These are phyloP conservation scores for Oreonectes daqikongensis DNA, from an alignment of 2,797 vertebrate species.

Conservation along the genomic window DNA sequence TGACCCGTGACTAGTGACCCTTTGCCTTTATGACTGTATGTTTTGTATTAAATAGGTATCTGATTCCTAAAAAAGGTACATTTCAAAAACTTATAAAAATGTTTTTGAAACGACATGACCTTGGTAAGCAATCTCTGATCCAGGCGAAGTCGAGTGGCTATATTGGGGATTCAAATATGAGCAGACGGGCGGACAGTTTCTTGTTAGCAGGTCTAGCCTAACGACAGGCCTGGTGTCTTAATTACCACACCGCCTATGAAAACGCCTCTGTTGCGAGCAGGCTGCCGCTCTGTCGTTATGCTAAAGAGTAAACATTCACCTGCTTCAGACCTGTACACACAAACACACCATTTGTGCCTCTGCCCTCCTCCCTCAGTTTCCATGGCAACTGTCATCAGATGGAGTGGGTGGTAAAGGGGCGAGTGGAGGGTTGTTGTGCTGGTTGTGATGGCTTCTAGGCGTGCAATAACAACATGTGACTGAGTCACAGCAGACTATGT, in stretches of 20 bases:
- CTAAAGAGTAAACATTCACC: slow-evolving; percentile 57
- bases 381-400: slow-evolving; percentile 71
- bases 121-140: background rate
- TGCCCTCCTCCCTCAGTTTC: slow-evolving; percentile 69
- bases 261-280: slow-evolving; percentile 21
- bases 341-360: slow-evolving; percentile 64
- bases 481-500: slow-evolving; percentile 29
- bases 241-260: slow-evolving; percentile 24
- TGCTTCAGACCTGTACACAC: slow-evolving; percentile 41
- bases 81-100: no score
- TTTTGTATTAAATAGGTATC: no score
- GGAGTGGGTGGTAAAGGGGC: slow-evolving; percentile 61
- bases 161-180: slow-evolving; percentile 1
- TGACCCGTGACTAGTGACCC: no score
- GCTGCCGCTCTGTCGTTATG: slow-evolving; percentile 44
- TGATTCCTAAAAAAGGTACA: no score
- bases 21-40: no score
- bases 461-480: slow-evolving; percentile 59
- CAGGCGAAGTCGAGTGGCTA: background rate
- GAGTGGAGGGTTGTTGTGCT: slow-evolving; percentile 61
- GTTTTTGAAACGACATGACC: background rate
- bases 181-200: background rate
- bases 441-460: slow-evolving; percentile 62
- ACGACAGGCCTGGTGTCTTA: slow-evolving; percentile 16
- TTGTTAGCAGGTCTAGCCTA: slow-evolving; percentile 19